Base-by-base conservation (phyloP, 2,113 vertebrate species). In the Phylloscopus whistleri region DNA sequence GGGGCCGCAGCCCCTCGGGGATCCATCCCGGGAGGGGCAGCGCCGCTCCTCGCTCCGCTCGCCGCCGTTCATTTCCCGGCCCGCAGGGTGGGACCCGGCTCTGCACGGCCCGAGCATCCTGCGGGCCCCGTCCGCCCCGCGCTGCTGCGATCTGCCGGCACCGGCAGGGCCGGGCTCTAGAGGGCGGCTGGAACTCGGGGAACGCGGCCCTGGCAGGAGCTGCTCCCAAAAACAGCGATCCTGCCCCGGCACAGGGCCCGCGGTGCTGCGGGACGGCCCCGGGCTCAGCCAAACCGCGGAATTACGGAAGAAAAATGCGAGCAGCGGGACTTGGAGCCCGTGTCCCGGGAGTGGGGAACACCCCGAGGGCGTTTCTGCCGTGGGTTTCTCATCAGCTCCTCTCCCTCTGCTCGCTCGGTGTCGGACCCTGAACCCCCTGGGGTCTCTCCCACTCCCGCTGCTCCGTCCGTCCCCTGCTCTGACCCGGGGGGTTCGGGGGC, bases 281-380 rank as follows among this genome's bases (percentile, higher is more conserved):
- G 30, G 51, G 43, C 14, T 2, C 8, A 1, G 8, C 0, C 4
- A 12, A 31, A 10, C 2, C 0, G 0, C 0, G 52, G 27, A 11
- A 9, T 41, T 13, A 0, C 0, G 18, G 28, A 14, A 13, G 33
- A 30, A 11, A 2, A 5, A 22, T 0, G 4, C 0, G 0, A 2
- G 3, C 8, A 4, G 27, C 1, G 46, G 55, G 55, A 11, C 27
- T 17, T 6, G 18, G 49, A 58, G 48, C 9, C 44, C 37, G 0
- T 1, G 0, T 26, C 16, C 26, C 4, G n/a, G n/a, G 41, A 10
- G 3, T 0, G 8, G 39, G 9, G 26, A 20, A 14, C 28, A 14
- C 33, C 20, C 6, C 46, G 4, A 0, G 1, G 62, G 7, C 35
- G 19, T 76, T 70, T 33, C 58, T 11, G 1, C 11, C 6, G 2